Conservation (phyloP, 2,888 invertebrate species). For the Torymus tubicola region DNA sequence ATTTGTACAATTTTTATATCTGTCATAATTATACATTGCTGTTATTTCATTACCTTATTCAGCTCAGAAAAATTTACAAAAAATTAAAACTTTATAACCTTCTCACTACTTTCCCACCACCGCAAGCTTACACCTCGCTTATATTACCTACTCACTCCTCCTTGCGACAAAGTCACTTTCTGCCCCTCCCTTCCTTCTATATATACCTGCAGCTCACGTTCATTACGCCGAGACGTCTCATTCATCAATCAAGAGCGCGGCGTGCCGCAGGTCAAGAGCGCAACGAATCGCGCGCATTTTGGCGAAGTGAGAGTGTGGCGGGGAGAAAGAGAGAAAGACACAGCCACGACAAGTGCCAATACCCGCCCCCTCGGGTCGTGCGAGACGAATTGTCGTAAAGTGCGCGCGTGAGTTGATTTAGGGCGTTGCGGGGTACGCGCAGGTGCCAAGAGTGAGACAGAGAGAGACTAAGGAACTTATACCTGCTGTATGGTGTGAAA, state of each 20-base stretch:
- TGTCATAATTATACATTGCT: too few relatives aligned
- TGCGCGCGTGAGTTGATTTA: conserved; percentile 46
- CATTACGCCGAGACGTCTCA: conserved; percentile 26
- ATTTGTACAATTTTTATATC: too few relatives aligned
- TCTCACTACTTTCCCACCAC: too few relatives aligned
- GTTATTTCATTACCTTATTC: too few relatives aligned
- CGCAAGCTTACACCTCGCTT: too few relatives aligned
- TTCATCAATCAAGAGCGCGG: conserved; percentile 46
- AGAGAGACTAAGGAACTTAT: too few relatives aligned
- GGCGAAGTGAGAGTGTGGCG: conserved; percentile 30
- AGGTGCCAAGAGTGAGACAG: too few relatives aligned
- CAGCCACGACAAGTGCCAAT: not conserved
- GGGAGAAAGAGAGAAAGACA: too few relatives aligned
- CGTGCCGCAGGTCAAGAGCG: conserved; percentile 38
- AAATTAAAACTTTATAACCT: too few relatives aligned
- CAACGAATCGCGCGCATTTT: conserved; percentile 49
- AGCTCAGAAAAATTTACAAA: too few relatives aligned
- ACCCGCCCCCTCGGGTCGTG: conserved; percentile 12
- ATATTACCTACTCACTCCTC: not conserved
- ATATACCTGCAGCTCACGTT: too few relatives aligned
- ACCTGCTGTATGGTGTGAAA: too few relatives aligned
- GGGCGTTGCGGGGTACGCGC: conserved; percentile 50
- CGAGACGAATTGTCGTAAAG: conserved; percentile 45
- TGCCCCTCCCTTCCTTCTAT: not conserved
- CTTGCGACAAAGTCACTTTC: conserved; percentile 31